Base-by-base conservation (phyloP, 2,797 vertebrate genomes). In the Neomorphus geoffroyi region DNA sequence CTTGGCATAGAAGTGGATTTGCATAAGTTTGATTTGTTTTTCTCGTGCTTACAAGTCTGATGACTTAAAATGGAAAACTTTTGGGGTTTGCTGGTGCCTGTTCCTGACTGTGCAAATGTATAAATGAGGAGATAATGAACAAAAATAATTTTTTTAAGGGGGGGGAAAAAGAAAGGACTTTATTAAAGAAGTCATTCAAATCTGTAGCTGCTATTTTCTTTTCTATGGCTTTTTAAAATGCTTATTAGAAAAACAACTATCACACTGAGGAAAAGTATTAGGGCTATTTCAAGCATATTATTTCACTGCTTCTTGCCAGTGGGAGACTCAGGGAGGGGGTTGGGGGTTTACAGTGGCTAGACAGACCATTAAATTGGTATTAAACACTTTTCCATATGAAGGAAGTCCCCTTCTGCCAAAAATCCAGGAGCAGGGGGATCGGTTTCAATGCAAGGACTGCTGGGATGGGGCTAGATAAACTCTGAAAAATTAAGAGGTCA, bases 351-450 rank as follows among this genome's bases (percentile, higher is more conserved):
- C 93, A 70, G 97, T 96, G 97, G 97, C 98, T 97, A 98, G 97
- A 98, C 97, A 97, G 97, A 95, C 97, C 94, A 97, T 98, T 98
- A 98, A 98, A 97, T 96, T 95, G 94, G 97, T 97, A 97, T 98
- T 98, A 98, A 98, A 97, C 97, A 94, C 95, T 98, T 97, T 97
- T 98, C 97, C 98, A 98, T 98, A 97, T 97, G 97, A 98, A 97
- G 97, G 97, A 98, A 97, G 92, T 91, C 64, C 94, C 88, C 62
- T 96, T 94, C 96, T 97, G 98, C 97, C 97, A 98, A 97, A 95
- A 97, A 97, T 95, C 67, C 86, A 82, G 94, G 91, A 96, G 96
- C 94, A 51, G 72, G 82, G 93, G 96, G 97, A 98, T 98, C 94
- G 7, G 79, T 97, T 98, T 98, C 97, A 96, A 86, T 92, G 94